phyloP scores from a whole-genome alignment of 2,797 vertebrate species.

The Coendou prehensilis region DNA sequence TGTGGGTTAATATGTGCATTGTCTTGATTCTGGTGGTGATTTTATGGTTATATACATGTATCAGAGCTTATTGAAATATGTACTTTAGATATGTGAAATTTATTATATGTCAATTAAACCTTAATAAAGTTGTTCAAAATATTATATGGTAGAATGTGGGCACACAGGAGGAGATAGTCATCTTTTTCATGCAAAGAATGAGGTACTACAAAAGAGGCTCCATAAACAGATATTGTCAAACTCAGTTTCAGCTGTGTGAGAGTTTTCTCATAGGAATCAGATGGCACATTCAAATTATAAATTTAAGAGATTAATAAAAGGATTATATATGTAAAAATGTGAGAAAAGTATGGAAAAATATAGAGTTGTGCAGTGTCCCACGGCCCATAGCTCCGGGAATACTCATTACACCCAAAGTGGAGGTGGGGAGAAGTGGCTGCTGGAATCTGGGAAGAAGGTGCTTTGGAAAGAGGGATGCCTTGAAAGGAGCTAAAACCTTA shows the following conservation, averaged over 20 bases:
- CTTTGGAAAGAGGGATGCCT: background rate
- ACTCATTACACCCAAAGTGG: background rate
- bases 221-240: background rate
- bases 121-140: conserved; percentile 16
- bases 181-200: background rate
- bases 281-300: background rate
- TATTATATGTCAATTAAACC: background rate
- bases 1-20: background rate
- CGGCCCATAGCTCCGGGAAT: background rate
- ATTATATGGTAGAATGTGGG: background rate
- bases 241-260: background rate
- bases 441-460: background rate
- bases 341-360: background rate
- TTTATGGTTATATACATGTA: background rate
- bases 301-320: background rate
- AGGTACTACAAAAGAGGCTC: background rate
- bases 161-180: background rate
- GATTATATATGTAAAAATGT: background rate
- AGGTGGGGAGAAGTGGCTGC: background rate
- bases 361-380: too few relatives aligned
- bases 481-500: background rate
- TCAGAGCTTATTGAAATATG: conserved; percentile 1
- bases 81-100: background rate
- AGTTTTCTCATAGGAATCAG: background rate
- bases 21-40: background rate